Conservation (phyloP, 2,888 invertebrate species). For the Ormyrus pomaceus region DNA sequence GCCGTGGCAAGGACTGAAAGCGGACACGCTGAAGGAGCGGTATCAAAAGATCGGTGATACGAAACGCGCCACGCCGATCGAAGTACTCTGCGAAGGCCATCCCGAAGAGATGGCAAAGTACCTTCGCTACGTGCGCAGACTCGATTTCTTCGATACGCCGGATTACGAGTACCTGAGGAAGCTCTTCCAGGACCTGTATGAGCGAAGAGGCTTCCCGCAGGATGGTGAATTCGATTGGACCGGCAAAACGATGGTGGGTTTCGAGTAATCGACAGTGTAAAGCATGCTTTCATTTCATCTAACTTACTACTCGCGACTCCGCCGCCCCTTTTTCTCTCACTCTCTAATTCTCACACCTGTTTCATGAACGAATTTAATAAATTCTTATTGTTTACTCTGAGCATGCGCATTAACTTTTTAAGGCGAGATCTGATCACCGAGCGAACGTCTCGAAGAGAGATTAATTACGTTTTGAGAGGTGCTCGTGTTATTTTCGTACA, state of each 20-base stretch:
- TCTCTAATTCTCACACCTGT: conserved; percentile 12
- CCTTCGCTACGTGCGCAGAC: conserved; percentile 95
- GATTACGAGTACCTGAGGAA: conserved; percentile 99
- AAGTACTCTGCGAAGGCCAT: conserved; percentile 90
- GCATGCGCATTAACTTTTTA: conserved; percentile 55
- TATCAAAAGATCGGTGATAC: conserved; percentile 99
- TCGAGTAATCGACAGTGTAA: not conserved
- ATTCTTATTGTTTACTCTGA: conserved; percentile 34
- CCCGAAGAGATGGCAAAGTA: conserved; percentile 99
- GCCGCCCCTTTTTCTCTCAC: not conserved
- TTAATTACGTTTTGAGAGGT: not conserved
- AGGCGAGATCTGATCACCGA: conserved; percentile 35
- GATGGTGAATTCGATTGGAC: conserved; percentile 98
- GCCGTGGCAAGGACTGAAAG: conserved; percentile 99
- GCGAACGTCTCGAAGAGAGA: conserved; percentile 17
- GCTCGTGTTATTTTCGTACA: conserved; percentile 27
- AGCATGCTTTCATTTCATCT: not conserved
- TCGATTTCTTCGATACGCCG: conserved; percentile 99
- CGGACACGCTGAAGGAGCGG: conserved; percentile 98
- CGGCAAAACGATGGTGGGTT: conserved; percentile 84
- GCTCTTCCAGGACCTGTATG: conserved; percentile 95
- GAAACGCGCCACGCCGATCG: conserved; percentile 98
- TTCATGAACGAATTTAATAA: conserved; percentile 25
- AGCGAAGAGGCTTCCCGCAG: conserved; percentile 89
- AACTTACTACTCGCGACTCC: not conserved